Conservation (phyloP, 92 coral and sea anemone genomes). For the Phenganax stokvisi region DNA sequence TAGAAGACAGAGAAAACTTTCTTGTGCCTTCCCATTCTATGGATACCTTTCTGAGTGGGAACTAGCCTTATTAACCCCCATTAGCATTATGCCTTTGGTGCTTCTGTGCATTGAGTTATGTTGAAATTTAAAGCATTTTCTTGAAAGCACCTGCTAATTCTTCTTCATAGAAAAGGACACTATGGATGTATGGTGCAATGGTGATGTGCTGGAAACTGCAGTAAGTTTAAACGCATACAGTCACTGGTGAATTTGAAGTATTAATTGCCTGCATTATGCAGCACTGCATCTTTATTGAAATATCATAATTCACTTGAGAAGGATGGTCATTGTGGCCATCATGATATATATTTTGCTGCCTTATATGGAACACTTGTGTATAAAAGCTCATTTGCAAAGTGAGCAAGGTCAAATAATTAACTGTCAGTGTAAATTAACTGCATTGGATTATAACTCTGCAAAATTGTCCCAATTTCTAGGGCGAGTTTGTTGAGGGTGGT, state of each 20-base stretch:
- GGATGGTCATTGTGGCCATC: not conserved
- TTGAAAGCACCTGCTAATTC: not conserved
- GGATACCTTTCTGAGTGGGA: too few species aligned
- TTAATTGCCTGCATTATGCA: too few species aligned
- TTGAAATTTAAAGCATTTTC: too few species aligned
- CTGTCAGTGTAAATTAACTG: not conserved
- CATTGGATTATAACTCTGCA: not conserved
- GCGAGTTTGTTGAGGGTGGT: conserved; percentile 99
- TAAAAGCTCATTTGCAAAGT: not conserved
- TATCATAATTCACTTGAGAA: too few species aligned
- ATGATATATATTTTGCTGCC: not conserved
- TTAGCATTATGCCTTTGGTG: too few species aligned
- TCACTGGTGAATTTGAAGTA: too few species aligned
- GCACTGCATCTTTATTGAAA: too few species aligned
- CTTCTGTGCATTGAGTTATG: too few species aligned
- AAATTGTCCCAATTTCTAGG: conserved; percentile 47
- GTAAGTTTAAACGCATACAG: conserved; percentile 47
- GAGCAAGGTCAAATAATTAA: not conserved
- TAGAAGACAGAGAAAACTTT: too few species aligned
- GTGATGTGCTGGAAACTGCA: conserved; percentile 87
- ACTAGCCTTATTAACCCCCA: too few species aligned
- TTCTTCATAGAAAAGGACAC: conserved; percentile 74
- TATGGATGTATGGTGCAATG: conserved; percentile 98
- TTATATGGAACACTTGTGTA: not conserved
- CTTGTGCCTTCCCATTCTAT: too few species aligned